Conservation (phyloP, 2,113 vertebrate species). For the Neotragus moschatus region DNA sequence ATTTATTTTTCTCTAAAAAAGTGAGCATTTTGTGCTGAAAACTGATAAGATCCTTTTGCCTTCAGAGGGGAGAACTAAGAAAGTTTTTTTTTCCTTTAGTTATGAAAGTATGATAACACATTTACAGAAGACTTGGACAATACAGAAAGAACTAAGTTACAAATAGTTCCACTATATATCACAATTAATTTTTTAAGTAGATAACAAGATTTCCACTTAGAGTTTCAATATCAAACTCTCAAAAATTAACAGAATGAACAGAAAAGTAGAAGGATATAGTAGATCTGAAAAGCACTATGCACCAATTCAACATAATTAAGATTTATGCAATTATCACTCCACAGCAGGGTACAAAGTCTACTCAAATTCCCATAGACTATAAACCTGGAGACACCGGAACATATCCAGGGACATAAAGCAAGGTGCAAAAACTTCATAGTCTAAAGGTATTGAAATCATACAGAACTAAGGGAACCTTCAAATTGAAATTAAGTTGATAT, state of each 20-base stretch:
- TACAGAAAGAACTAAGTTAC: not conserved
- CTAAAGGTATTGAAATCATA: not conserved
- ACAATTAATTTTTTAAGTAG: not conserved
- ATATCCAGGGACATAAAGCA: not conserved
- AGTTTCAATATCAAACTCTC: not conserved
- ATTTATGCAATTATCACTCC: not conserved
- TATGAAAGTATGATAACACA: not conserved
- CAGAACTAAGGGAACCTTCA: conserved; percentile 67
- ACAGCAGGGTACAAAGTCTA: not conserved
- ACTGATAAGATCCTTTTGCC: conserved; percentile 71
- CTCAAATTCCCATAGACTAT: not conserved
- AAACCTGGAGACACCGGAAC: not conserved
- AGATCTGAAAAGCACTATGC: not conserved
- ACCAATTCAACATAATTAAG: not conserved
- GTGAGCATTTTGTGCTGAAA: conserved; percentile 64
- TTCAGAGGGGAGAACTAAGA: conserved; percentile 65
- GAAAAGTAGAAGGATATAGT: not conserved
- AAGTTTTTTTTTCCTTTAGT: conserved; percentile 23
- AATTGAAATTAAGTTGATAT: conserved; percentile 71
- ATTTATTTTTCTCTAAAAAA: conserved; percentile 56
- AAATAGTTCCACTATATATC: not conserved
- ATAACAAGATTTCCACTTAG: not conserved
- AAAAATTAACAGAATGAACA: not conserved
- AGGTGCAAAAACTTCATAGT: not conserved
- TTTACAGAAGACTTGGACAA: not conserved